Evolutionary conservation across 2,797 vertebrate species (phyloP).

Genomic region (Bryconaethiops microstoma): DNA sequence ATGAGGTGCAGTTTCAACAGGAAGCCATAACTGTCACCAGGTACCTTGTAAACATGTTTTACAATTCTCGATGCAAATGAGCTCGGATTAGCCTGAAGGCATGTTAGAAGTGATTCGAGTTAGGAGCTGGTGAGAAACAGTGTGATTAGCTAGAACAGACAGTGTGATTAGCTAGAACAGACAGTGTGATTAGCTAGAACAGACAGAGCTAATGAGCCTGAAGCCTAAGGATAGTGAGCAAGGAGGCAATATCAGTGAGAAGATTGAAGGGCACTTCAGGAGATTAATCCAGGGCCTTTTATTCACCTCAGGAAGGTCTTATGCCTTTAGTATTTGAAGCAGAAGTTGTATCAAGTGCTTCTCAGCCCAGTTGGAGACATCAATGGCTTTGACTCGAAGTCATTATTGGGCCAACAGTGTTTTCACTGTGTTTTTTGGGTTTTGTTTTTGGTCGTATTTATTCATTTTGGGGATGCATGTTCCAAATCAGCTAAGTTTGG

Average conservation of each 20-base stretch:
- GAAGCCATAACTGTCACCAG: neutral
- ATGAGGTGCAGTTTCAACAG: neutral
- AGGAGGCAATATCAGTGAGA: neutral
- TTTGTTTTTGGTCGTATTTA: no score
- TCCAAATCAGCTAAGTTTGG: no score
- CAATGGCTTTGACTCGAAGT: neutral
- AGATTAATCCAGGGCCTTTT: slow-evolving; percentile 9
- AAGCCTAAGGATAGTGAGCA: neutral
- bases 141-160: slow-evolving; percentile 1
- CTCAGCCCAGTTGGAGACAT: neutral
- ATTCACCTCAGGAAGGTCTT: neutral
- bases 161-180: slow-evolving; percentile 4
- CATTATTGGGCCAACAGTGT: neutral
- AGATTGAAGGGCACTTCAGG: slow-evolving; percentile 1
- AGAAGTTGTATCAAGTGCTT: neutral
- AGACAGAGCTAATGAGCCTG: neutral
- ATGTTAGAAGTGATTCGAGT: neutral
- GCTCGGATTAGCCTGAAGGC: neutral
- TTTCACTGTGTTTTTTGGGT: neutral
- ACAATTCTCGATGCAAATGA: neutral
- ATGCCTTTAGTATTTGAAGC: neutral
- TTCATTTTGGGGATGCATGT: no score
- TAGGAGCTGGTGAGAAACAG: neutral
- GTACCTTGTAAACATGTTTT: slow-evolving; percentile 1
- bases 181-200: slow-evolving; percentile 1